phyloP scores from a whole-genome alignment of 2,888 invertebrate genomes.

The Hipparchia semele region DNA sequence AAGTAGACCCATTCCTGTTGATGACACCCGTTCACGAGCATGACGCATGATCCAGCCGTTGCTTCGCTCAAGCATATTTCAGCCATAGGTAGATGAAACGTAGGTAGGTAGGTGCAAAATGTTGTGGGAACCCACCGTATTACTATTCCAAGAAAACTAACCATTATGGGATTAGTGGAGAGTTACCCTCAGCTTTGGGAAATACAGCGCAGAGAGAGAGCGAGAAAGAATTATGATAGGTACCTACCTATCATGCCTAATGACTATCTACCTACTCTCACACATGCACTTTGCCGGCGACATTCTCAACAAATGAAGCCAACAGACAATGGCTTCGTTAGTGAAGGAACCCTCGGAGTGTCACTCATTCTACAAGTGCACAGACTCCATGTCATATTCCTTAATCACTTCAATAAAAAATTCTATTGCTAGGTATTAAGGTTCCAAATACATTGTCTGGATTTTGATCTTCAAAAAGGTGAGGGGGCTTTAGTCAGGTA shows the following conservation, averaged over 20 bases:
- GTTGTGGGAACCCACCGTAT: too few species aligned
- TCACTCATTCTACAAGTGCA: constrained; percentile 54
- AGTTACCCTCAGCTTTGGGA: too few species aligned
- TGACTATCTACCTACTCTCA: background rate
- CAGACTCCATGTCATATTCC: constrained; percentile 23
- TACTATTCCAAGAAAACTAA: too few species aligned
- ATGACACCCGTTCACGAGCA: too few species aligned
- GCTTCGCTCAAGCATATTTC: too few species aligned
- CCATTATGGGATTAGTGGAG: too few species aligned
- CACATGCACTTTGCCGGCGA: constrained; percentile 11
- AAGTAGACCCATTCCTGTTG: too few species aligned
- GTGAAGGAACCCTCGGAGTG: constrained; percentile 64
- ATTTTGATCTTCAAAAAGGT: constrained; percentile 3
- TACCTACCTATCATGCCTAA: background rate
- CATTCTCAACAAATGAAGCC: constrained; percentile 40
- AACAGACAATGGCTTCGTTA: constrained; percentile 77
- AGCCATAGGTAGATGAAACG: too few species aligned
- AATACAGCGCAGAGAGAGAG: too few species aligned
- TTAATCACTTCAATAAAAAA: background rate
- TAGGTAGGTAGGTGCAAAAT: too few species aligned
- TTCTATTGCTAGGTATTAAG: constrained; percentile 22
- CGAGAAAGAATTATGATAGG: background rate
- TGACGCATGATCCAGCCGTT: too few species aligned
- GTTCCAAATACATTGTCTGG: constrained; percentile 21
- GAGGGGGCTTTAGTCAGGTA: background rate